Percentiles rank a stretch among this genome's conserved stretches.
phyloP scores from a whole-genome alignment of 2,888 invertebrate species.

The Piscicola geometra region DNA sequence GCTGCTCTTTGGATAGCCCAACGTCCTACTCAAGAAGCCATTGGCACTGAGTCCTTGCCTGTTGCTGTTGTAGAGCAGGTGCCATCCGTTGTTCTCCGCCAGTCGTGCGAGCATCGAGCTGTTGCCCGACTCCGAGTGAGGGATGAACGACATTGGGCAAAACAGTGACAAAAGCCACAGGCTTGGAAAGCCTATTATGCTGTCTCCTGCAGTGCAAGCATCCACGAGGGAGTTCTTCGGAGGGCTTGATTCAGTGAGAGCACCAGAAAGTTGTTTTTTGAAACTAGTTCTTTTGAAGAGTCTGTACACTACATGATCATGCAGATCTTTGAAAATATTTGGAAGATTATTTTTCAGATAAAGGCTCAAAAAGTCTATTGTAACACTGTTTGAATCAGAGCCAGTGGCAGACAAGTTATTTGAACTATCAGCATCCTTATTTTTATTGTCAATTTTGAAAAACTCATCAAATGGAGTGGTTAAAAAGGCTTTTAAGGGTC shows the following conservation, averaged over 20 bases:
- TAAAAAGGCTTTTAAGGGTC: background rate
- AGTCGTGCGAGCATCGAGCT: slow-evolving; percentile 17
- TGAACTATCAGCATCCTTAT: background rate
- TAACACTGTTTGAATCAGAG: background rate
- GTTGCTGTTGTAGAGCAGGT: slow-evolving; percentile 71
- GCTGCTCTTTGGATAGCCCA: slow-evolving; percentile 18
- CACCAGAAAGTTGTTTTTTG: slow-evolving; percentile 25
- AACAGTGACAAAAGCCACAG: slow-evolving; percentile 20
- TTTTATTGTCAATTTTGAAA: background rate
- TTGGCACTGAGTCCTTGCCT: slow-evolving; percentile 83
- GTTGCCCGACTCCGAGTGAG: slow-evolving; percentile 20
- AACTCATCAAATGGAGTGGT: background rate
- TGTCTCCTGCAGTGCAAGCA: background rate
- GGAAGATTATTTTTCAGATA: background rate
- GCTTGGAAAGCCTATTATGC: slow-evolving; percentile 7
- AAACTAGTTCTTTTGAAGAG: slow-evolving; percentile 21
- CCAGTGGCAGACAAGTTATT: background rate
- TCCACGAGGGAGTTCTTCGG: background rate
- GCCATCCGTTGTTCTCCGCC: slow-evolving; percentile 34
- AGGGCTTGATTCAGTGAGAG: background rate
- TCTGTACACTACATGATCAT: slow-evolving; percentile 27
- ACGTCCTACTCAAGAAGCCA: slow-evolving; percentile 54
- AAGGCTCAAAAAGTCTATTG: background rate
- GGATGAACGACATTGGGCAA: slow-evolving; percentile 18
- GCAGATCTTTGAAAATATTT: slow-evolving; percentile 9